Percentiles rank a stretch among this genome's conserved stretches.
Evolutionary conservation across 2,797 vertebrate genomes (phyloP).

Genomic region (Bucorvus abyssinicus): DNA sequence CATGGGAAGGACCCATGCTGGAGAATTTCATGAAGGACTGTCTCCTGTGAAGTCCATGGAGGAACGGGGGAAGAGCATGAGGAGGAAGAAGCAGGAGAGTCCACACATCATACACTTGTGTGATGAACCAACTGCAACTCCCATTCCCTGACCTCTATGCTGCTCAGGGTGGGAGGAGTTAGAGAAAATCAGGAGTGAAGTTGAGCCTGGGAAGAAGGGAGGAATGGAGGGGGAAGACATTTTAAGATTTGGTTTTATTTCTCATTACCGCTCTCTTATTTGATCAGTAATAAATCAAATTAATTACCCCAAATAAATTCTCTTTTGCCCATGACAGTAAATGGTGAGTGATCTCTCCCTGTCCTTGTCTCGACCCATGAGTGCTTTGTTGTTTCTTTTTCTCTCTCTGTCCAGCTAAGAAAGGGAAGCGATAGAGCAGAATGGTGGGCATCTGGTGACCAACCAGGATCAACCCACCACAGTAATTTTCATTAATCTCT

Average conservation of each 20-base stretch:
- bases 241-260: no score
- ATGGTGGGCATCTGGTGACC: neutral
- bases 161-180: no score
- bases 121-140: neutral
- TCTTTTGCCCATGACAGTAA: neutral
- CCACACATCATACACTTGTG: neutral
- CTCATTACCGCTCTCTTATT: neutral
- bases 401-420: neutral
- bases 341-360: neutral
- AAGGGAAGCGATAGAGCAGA: neutral
- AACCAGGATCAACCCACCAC: no score
- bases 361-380: no score
- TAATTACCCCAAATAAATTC: neutral
- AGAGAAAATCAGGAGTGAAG: no score
- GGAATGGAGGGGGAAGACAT: no score
- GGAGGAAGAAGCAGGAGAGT: neutral
- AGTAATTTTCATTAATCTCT: neutral
- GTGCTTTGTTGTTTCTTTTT: neutral
- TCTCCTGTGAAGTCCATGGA: no score
- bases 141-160: neutral
- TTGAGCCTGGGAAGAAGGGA: no score
- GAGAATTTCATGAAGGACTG: neutral
- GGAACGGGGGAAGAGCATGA: neutral
- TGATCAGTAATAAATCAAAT: neutral
- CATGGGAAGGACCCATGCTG: rapidly evolving